A percentile compares a stretch with the other conserved stretches of the same genome.
Evolutionary conservation across 2,113 vertebrate genomes (phyloP).

Genomic region (Dicentrarchus labrax): DNA sequence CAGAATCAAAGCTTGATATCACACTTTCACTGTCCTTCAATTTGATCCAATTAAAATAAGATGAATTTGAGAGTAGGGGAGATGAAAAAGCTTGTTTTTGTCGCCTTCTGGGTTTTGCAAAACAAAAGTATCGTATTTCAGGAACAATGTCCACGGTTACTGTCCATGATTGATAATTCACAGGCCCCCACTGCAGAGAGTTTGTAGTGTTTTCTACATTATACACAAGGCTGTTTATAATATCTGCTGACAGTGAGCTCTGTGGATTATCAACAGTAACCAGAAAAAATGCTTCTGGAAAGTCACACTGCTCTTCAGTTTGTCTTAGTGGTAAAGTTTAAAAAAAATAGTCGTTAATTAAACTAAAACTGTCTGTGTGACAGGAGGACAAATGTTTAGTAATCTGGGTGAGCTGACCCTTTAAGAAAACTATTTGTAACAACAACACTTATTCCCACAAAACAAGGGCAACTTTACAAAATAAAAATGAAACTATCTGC

Average conservation of each 20-base stretch:
- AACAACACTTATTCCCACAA: background rate
- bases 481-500: background rate
- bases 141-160: background rate
- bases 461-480: background rate
- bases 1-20: background rate
- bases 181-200: background rate
- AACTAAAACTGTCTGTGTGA: background rate
- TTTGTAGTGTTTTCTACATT: background rate
- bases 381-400: background rate
- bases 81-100: background rate
- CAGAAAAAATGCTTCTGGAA: background rate
- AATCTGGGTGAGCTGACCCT: background rate
- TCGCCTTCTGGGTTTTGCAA: background rate
- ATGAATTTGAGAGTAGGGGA: background rate
- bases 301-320: background rate
- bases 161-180: background rate
- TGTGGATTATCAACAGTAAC: background rate
- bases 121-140: background rate
- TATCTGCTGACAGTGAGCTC: background rate
- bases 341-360: background rate
- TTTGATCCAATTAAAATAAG: background rate
- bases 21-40: background rate
- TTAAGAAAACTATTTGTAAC: background rate
- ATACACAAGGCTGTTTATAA: background rate
- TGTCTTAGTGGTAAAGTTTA: background rate